Evolutionary conservation across 2,113 vertebrate species (phyloP).

Genomic region (Eulemur macaco): DNA sequence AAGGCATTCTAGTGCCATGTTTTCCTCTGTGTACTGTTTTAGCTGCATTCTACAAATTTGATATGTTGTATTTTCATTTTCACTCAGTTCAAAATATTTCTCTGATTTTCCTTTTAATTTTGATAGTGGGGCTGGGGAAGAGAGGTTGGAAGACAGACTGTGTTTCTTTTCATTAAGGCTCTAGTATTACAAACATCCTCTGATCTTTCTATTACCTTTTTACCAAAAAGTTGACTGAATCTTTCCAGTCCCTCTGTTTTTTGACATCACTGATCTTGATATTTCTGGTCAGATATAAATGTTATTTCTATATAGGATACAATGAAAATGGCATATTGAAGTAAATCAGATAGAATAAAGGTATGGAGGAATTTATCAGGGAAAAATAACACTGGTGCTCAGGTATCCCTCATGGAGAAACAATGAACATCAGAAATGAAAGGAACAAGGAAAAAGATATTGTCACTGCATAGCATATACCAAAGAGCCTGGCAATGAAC

Average conservation of each 20-base stretch:
- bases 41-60: neutral
- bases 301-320: neutral
- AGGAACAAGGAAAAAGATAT: neutral
- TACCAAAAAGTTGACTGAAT: neutral
- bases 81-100: neutral
- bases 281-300: neutral
- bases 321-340: neutral
- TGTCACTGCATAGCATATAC: neutral
- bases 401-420: neutral
- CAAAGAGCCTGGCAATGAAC: neutral
- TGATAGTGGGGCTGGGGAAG: neutral
- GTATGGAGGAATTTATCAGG: neutral
- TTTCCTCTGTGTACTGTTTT: neutral
- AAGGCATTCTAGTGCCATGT: neutral
- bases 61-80: neutral
- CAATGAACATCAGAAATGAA: neutral
- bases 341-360: neutral
- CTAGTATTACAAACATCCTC: neutral
- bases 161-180: neutral
- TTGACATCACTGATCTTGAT: neutral
- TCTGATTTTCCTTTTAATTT: neutral
- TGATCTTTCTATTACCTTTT: neutral
- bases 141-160: neutral
- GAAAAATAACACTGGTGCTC: neutral
- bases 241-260: neutral